Percentiles rank a stretch among this genome's conserved stretches.
These are phyloP conservation scores for Standfussiana lucernea DNA, from an alignment of 2,888 invertebrate species.

Conservation along the genomic window DNA sequence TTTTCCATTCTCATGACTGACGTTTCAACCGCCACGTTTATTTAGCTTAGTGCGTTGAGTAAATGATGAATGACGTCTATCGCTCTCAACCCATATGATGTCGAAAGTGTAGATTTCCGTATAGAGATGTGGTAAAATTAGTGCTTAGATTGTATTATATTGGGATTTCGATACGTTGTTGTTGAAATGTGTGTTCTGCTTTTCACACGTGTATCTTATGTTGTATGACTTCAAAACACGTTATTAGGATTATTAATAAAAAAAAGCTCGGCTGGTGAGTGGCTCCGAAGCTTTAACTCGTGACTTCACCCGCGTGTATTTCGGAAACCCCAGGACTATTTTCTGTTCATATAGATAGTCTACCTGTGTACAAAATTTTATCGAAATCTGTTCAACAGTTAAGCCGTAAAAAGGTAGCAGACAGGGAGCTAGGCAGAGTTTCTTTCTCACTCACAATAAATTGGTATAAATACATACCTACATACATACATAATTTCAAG, in stretches of 20 bases:
- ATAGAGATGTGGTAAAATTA: neutral
- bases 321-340: neutral
- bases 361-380: neutral
- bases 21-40: neutral
- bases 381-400: neutral
- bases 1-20: neutral
- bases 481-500: neutral
- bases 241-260: neutral
- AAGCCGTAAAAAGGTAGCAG: neutral
- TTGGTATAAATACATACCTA: neutral
- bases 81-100: conserved; percentile 1
- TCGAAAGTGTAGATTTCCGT: neutral
- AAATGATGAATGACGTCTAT: conserved; percentile 28
- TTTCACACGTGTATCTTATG: neutral
- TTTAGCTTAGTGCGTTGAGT: conserved; percentile 11
- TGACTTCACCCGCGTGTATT: neutral
- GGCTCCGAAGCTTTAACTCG: neutral
- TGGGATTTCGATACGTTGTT: neutral
- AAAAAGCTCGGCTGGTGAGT: neutral
- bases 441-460: neutral
- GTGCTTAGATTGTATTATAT: neutral
- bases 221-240: neutral
- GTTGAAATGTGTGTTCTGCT: neutral
- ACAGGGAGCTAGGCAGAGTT: neutral
- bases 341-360: neutral